These are phyloP conservation scores for Parnassius apollo DNA, from an alignment of 2,888 invertebrate genomes.

Conservation along the genomic window DNA sequence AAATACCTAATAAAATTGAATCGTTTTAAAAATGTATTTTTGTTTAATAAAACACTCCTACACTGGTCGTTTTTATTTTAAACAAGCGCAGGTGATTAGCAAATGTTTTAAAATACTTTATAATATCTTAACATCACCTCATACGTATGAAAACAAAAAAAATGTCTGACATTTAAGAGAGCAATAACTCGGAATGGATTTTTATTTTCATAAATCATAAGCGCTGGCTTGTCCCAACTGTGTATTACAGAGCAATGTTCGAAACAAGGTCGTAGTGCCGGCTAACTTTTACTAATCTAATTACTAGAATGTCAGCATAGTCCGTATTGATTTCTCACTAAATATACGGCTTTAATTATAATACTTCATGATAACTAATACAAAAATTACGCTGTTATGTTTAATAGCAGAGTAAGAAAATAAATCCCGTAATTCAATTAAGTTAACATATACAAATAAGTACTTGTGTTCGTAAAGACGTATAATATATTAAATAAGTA, in stretches of 20 bases:
- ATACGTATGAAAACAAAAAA: slow-evolving; percentile 5
- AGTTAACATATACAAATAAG: too few species aligned
- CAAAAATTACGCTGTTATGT: too few species aligned
- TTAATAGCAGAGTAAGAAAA: too few species aligned
- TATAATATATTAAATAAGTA: too few species aligned
- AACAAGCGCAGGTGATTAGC: neutral
- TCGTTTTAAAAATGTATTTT: neutral
- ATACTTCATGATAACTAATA: neutral
- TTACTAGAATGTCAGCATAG: slow-evolving; percentile 18
- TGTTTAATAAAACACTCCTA: slow-evolving; percentile 4
- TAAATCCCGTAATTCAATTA: too few species aligned
- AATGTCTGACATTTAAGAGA: slow-evolving; percentile 19
- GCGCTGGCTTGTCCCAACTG: slow-evolving; percentile 6
- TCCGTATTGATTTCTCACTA: slow-evolving; percentile 11
- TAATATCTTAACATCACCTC: slow-evolving; percentile 11
- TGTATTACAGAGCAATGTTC: slow-evolving; percentile 18
- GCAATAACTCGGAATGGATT: slow-evolving; percentile 17
- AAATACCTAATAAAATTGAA: too few species aligned
- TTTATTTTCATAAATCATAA: slow-evolving; percentile 20
- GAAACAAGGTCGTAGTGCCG: slow-evolving; percentile 16
- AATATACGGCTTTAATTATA: slow-evolving; percentile 6
- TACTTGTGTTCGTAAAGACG: too few species aligned
- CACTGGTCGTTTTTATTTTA: slow-evolving; percentile 8
- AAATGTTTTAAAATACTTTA: slow-evolving; percentile 18
- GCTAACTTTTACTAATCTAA: slow-evolving; percentile 28